Percentiles rank a stretch among this genome's conserved stretches.
Evolutionary conservation across 2,797 vertebrate species (phyloP).

Genomic region (Poecile montanus): DNA sequence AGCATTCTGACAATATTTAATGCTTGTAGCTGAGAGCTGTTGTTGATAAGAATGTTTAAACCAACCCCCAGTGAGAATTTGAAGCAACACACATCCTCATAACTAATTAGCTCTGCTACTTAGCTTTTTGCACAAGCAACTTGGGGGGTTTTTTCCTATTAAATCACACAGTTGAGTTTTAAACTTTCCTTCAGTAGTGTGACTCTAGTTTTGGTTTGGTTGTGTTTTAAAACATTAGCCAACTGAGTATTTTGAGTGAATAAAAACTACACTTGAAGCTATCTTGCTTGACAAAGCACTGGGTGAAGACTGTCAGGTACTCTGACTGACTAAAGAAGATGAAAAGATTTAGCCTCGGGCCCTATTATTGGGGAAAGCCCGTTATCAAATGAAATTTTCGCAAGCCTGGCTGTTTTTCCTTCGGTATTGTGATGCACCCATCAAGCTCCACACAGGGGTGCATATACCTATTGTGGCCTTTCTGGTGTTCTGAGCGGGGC

Average conservation of each 20-base stretch:
- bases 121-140: neutral
- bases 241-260: neutral
- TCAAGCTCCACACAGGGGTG: fast-evolving
- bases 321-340: neutral
- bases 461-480: neutral
- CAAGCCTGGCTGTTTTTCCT: neutral
- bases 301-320: neutral
- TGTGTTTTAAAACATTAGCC: neutral
- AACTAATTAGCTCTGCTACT: neutral
- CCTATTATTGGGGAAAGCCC: neutral
- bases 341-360: neutral
- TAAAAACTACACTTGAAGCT: neutral
- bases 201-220: neutral
- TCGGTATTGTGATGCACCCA: neutral
- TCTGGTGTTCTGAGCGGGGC: fast-evolving
- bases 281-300: neutral
- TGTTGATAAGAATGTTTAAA: neutral
- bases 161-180: neutral
- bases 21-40: neutral
- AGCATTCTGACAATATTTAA: neutral
- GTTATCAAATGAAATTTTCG: neutral
- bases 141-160: neutral
- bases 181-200: neutral
- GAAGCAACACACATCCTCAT: neutral
- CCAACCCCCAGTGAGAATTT: neutral